Evolutionary conservation across 2,888 invertebrate genomes (phyloP).

Genomic region (Oasisia sp.): DNA sequence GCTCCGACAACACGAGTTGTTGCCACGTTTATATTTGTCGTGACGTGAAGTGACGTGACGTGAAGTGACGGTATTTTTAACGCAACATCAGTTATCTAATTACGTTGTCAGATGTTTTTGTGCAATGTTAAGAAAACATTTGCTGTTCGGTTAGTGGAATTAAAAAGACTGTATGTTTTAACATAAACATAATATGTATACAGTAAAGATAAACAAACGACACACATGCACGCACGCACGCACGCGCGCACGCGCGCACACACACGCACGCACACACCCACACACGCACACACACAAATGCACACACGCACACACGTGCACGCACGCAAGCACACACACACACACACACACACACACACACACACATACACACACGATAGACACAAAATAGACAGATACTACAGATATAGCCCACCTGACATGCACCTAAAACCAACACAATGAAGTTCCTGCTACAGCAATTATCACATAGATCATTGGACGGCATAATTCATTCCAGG

Average conservation of each 20-base stretch:
- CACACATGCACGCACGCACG: no score
- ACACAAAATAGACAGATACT: no score
- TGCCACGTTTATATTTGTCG: not conserved
- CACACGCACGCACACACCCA: not conserved
- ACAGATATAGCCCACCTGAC: not conserved
- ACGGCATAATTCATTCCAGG: no score
- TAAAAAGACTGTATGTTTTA: not conserved
- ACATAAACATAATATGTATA: not conserved
- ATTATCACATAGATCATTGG: no score
- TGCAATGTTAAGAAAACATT: not conserved
- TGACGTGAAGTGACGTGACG: not conserved
- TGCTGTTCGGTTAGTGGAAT: not conserved
- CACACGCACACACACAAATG: not conserved
- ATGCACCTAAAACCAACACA: not conserved
- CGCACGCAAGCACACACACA: not conserved
- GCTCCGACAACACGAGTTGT: not conserved
- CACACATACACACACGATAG: not conserved
- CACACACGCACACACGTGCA: not conserved
- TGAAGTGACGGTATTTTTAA: not conserved
- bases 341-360: not conserved
- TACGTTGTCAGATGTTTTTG: not conserved
- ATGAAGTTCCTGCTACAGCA: not conserved
- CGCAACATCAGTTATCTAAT: not conserved
- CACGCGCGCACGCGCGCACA: no score
- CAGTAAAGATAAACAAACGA: no score